Evolutionary conservation across 2,888 invertebrate genomes (phyloP).

Genomic region (Oxystoma pomonae): DNA sequence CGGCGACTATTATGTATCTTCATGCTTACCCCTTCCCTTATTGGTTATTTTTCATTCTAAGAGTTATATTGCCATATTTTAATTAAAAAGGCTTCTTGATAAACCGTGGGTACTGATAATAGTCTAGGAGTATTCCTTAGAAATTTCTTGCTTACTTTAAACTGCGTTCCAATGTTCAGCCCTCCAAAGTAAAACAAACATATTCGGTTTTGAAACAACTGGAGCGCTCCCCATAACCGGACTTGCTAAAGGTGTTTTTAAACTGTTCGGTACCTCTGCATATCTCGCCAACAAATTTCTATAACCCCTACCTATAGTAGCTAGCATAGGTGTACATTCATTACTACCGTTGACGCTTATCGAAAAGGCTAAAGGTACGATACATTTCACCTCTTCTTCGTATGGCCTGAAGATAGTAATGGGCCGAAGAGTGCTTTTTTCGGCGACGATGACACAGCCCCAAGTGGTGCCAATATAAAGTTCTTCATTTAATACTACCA

Average conservation of each 20-base stretch:
- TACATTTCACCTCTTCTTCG: constrained; percentile 71
- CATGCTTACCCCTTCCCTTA: too few relatives aligned
- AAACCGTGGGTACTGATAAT: too few relatives aligned
- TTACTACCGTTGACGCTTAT: constrained; percentile 44
- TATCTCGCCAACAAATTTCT: constrained; percentile 68
- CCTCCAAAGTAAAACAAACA: constrained; percentile 68
- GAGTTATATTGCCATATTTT: too few relatives aligned
- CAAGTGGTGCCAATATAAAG: constrained; percentile 91
- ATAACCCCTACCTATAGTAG: constrained; percentile 81
- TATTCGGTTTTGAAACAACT: constrained; percentile 41
- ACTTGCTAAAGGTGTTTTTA: constrained; percentile 43
- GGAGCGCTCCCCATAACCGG: constrained; percentile 36
- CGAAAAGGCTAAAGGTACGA: constrained; percentile 53
- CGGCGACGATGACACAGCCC: constrained; percentile 91
- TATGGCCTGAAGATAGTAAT: constrained; percentile 91
- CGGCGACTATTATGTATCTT: too few relatives aligned
- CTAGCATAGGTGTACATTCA: constrained; percentile 55
- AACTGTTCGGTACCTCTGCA: constrained; percentile 51
- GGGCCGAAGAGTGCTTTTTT: constrained; percentile 73
- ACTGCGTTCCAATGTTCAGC: constrained; percentile 64
- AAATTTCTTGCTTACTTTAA: constrained; percentile 27
- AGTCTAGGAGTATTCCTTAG: too few relatives aligned
- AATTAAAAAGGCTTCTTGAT: too few relatives aligned
- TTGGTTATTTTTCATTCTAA: too few relatives aligned
- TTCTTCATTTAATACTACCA: constrained; percentile 63